phyloP scores from a whole-genome alignment of 2,797 vertebrate genomes.

The Hephaestus fuliginosus region DNA sequence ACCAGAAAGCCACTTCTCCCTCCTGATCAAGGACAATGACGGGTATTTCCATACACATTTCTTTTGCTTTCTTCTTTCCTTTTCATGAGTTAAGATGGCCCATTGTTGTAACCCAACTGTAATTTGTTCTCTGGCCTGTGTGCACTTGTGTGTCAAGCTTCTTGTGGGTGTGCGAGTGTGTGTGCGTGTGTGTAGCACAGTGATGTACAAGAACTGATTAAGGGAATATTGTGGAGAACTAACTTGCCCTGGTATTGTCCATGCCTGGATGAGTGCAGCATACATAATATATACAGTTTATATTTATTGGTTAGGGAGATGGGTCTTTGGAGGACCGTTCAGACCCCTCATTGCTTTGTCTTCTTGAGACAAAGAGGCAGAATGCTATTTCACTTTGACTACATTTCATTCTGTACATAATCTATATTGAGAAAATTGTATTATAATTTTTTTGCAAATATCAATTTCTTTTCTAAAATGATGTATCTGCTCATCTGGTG shows the following conservation, averaged over 20 bases:
- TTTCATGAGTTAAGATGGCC: slow-evolving; percentile 67
- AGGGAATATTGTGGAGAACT: slow-evolving; percentile 80
- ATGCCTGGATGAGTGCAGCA: slow-evolving; percentile 81
- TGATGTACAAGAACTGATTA: slow-evolving; percentile 82
- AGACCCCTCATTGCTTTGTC: slow-evolving; percentile 69
- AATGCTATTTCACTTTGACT: slow-evolving; percentile 79
- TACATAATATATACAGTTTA: slow-evolving; percentile 86
- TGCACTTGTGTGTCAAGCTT: slow-evolving; percentile 83
- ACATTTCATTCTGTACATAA: slow-evolving; percentile 86
- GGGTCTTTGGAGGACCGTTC: slow-evolving; percentile 61
- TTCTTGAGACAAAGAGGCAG: slow-evolving; percentile 74
- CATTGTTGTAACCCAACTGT: slow-evolving; percentile 80
- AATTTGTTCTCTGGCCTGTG: slow-evolving; percentile 80
- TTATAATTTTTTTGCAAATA: slow-evolving; percentile 87
- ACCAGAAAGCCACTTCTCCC: slow-evolving; percentile 79
- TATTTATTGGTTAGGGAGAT: slow-evolving; percentile 85
- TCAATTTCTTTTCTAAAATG: slow-evolving; percentile 87
- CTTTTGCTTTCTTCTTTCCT: slow-evolving; percentile 64
- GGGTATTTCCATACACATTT: slow-evolving; percentile 79
- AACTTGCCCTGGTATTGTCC: slow-evolving; percentile 76
- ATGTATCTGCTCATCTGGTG: slow-evolving; percentile 89
- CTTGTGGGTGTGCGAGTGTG: slow-evolving; percentile 66
- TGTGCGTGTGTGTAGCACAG: slow-evolving; percentile 69
- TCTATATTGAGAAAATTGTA: slow-evolving; percentile 88
- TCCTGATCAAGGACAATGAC: slow-evolving; percentile 78